These are phyloP conservation scores for Eospalax fontanierii DNA, from an alignment of 2,797 vertebrate species.

Conservation along the genomic window DNA sequence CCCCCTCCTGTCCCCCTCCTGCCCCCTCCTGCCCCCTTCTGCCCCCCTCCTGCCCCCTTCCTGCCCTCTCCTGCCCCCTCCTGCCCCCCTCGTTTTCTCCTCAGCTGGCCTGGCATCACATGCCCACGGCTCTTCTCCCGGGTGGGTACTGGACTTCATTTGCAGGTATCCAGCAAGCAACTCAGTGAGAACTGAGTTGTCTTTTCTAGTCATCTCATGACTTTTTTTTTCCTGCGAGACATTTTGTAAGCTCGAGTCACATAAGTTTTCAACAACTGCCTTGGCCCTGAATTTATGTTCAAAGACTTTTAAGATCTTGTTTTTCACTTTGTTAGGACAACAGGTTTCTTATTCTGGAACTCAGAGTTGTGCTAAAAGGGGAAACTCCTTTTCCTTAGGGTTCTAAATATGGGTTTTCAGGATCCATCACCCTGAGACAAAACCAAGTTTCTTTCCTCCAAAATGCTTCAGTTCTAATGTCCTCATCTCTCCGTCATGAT, in stretches of 20 bases:
- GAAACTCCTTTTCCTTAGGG: constrained; percentile 32
- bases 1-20: too few relatives aligned
- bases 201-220: background rate
- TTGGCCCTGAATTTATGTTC: constrained; percentile 25
- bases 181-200: background rate
- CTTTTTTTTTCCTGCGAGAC: background rate
- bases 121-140: too few relatives aligned
- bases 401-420: constrained; percentile 79
- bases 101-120: background rate
- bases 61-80: too few relatives aligned
- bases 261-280: background rate
- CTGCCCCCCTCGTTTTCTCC: too few relatives aligned
- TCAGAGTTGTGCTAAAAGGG: constrained; percentile 26
- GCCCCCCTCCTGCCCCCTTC: background rate
- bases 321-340: constrained; percentile 54
- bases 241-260: background rate
- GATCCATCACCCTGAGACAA: constrained; percentile 68
- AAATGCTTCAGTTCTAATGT: constrained; percentile 2
- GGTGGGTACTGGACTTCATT: background rate
- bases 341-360: constrained; percentile 62
- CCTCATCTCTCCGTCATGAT: background rate
- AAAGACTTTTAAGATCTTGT: background rate
- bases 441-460: constrained; percentile 74
- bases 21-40: too few relatives aligned
- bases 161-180: background rate